Evolutionary conservation across 2,113 vertebrate species (phyloP), one percentile per base, ranked within the genome.

Genomic region (Lagopus muta): DNA sequence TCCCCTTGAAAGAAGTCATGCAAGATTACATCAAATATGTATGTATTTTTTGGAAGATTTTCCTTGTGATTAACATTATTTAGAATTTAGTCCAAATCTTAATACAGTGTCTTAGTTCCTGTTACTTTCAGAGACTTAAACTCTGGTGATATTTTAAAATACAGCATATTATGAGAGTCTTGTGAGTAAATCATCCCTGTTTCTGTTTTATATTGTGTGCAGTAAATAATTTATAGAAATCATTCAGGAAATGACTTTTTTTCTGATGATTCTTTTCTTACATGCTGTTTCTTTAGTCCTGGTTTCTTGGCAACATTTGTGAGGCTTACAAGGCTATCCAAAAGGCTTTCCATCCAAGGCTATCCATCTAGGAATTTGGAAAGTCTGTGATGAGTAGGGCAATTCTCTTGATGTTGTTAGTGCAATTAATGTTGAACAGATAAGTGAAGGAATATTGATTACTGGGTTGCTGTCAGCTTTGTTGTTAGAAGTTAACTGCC

Each of bases 21-120:
- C 97, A 98, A 92, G 98, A 98, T 38, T 99, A 99, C 88, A 98
- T 99, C 54, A 98, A 95, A 98, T 99, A 99, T 15, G 99, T 99
- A 97, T 76, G 98, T 89, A 22, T 45, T 60, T 54, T 89, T 82
- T 74, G 27, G 6, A 55, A 64, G 22, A 50, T 40, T 57, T 61
- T 89, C 4, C 24, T 57, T 78, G 20, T 60, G 43, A 24, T 82
- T 82, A 73, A 54, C 6, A 8, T 27, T 60, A 6, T 66, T 86
- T 80, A 67, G n/a, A 57, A 30, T 54, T 57, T 69, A 85, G 66
- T 47, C 38, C 25, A 65, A 50, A 18, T 70, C 20, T 42, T 69
- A 27, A 8, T 27, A 10, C 3, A 13, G 9, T 66, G 16, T 82
- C 17, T 78, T 78, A 73, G 45, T 20, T 93, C 20, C 38, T 84